Evolutionary conservation across 2,113 vertebrate species (phyloP).

Genomic region (Ciconia maguari): DNA sequence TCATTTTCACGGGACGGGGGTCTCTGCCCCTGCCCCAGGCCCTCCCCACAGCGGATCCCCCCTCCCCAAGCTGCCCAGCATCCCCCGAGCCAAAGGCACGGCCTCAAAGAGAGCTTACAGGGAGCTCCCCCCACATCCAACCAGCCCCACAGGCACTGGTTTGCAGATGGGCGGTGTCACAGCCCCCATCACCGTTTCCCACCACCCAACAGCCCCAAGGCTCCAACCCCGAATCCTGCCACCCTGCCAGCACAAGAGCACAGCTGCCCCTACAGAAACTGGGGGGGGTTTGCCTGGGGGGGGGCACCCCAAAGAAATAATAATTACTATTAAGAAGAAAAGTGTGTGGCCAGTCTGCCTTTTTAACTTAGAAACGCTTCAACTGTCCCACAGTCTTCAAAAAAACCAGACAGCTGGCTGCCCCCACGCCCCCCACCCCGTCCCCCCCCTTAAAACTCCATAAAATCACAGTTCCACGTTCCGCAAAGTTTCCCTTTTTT

Average conservation of each 20-base stretch:
- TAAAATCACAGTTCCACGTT: conserved; percentile 48
- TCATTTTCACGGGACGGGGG: fast-evolving
- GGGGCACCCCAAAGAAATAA: not conserved
- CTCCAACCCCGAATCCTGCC: not conserved
- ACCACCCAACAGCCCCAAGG: not conserved
- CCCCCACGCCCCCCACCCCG: not conserved
- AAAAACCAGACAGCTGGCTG: not conserved
- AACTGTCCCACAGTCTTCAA: conserved; percentile 1
- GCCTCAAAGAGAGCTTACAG: not conserved
- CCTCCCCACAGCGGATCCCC: too few species aligned
- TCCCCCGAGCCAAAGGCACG: not conserved
- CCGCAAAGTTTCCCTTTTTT: not conserved
- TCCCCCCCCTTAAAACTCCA: not conserved
- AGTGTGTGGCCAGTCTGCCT: not conserved
- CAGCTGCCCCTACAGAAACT: not conserved
- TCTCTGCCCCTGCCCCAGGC: not conserved
- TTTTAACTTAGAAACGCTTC: conserved; percentile 54
- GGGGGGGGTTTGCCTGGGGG: not conserved
- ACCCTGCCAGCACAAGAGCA: not conserved
- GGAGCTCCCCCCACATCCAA: not conserved
- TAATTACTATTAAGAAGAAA: not conserved
- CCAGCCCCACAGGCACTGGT: too few species aligned
- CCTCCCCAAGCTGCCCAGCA: not conserved
- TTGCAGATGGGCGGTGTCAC: not conserved
- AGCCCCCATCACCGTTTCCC: not conserved